Evolutionary conservation across 1,140 invertebrate genomes (phyloP).

Genomic region (Solen grandis): DNA sequence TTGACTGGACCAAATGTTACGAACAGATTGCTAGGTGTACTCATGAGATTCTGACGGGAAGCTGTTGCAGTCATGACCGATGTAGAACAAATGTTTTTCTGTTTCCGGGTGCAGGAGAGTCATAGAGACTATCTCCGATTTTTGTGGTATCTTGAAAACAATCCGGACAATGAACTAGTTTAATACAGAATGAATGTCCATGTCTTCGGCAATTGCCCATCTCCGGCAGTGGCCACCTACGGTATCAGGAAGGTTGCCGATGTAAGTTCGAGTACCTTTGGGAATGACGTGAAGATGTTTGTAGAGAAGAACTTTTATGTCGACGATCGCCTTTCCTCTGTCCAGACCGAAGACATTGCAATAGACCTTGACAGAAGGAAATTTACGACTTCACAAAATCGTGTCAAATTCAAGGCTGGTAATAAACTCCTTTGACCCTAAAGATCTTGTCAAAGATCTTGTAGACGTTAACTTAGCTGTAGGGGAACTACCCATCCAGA

Average conservation of each 20-base stretch:
- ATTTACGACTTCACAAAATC: slow-evolving; percentile 26
- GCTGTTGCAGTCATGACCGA: too few relatives aligned
- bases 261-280: slow-evolving; percentile 24
- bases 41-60: too few relatives aligned
- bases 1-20: slow-evolving; percentile 75
- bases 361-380: slow-evolving; percentile 25
- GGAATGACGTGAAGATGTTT: slow-evolving; percentile 37
- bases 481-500: background rate
- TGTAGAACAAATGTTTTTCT: too few relatives aligned
- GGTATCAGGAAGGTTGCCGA: too few relatives aligned
- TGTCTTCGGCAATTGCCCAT: slow-evolving; percentile 52
- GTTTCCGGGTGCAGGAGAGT: too few relatives aligned
- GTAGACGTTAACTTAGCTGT: background rate
- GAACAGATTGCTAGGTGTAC: too few relatives aligned
- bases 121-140: too few relatives aligned
- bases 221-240: too few relatives aligned
- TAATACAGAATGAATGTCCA: slow-evolving; percentile 50
- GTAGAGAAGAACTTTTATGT: slow-evolving; percentile 51
- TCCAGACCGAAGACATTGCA: background rate
- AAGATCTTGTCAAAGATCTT: background rate
- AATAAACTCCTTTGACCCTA: background rate
- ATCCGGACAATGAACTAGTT: slow-evolving; percentile 2
- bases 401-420: slow-evolving; percentile 36
- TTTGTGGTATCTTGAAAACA: slow-evolving; percentile 30
- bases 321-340: slow-evolving; percentile 38